Conservation (phyloP, 2,888 invertebrate genomes). For the Pherbina coryleti region DNA sequence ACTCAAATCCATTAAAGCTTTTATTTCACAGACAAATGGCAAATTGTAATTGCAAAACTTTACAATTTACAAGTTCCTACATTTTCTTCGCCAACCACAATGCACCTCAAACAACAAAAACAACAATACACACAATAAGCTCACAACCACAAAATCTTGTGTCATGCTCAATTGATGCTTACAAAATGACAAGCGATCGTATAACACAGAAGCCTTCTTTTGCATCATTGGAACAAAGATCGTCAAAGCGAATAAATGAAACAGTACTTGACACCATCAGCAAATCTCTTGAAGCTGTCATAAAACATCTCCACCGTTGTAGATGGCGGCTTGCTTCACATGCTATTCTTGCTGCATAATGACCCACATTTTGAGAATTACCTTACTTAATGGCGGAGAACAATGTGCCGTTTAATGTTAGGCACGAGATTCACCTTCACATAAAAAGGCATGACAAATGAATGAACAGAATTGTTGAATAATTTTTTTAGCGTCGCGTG, state of each 20-base stretch:
- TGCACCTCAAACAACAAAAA: no score
- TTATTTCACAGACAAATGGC: background rate
- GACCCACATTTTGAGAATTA: conserved; percentile 11
- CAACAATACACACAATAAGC: background rate
- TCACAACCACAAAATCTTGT: background rate
- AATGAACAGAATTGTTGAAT: no score
- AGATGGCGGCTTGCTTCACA: background rate
- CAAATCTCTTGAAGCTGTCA: conserved; percentile 12
- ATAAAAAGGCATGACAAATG: no score
- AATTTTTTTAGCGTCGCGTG: no score
- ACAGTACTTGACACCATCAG: conserved; percentile 2
- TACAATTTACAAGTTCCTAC: no score
- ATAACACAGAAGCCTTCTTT: background rate
- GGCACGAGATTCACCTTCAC: background rate
- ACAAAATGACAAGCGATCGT: background rate
- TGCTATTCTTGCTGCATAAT: background rate
- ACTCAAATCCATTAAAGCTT: conserved; percentile 5
- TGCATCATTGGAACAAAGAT: background rate
- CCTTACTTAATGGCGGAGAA: background rate
- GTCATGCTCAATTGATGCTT: background rate
- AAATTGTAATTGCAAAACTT: background rate
- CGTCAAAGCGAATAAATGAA: conserved; percentile 3
- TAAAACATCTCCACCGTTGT: background rate
- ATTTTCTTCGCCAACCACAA: no score
- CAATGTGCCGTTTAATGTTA: background rate